These are phyloP conservation scores for Mactra quadrangularis DNA, from an alignment of 1,140 invertebrate genomes.

Conservation along the genomic window DNA sequence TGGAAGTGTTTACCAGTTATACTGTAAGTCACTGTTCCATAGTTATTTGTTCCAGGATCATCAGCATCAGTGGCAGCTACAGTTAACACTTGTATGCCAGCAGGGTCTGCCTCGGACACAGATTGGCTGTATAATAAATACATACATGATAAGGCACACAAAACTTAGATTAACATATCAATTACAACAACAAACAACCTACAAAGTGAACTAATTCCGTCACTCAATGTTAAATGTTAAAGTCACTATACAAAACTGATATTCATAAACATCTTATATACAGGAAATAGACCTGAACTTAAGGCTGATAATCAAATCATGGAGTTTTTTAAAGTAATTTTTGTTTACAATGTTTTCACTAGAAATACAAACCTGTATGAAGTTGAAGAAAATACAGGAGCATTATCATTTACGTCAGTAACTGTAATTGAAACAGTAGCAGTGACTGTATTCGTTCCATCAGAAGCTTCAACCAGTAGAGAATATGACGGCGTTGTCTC, in stretches of 20 bases:
- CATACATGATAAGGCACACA: too few species aligned
- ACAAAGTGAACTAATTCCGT: too few species aligned
- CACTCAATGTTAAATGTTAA: too few species aligned
- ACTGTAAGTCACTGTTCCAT: constrained; percentile 68
- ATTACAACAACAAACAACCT: too few species aligned
- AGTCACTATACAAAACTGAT: too few species aligned
- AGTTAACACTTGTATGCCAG: constrained; percentile 55
- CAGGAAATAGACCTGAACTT: too few species aligned
- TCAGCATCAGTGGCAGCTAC: constrained; percentile 71
- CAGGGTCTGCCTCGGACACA: constrained; percentile 56
- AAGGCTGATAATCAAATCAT: too few species aligned
- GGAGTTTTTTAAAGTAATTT: too few species aligned
- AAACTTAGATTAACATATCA: too few species aligned
- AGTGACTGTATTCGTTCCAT: constrained; percentile 64
- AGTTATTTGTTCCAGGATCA: constrained; percentile 61
- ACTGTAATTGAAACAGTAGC: constrained; percentile 68
- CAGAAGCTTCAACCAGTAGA: constrained; percentile 67
- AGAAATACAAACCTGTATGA: constrained; percentile 66
- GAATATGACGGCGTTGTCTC: constrained; percentile 63
- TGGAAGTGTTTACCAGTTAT: constrained; percentile 65
- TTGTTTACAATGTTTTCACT: too few species aligned
- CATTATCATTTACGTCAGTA: constrained; percentile 71
- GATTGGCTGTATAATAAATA: constrained; percentile 36
- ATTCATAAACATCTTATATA: too few species aligned
- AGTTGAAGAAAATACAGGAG: constrained; percentile 63